Conservation (phyloP, 2,888 invertebrate species). For the Osedax fenrisi region DNA sequence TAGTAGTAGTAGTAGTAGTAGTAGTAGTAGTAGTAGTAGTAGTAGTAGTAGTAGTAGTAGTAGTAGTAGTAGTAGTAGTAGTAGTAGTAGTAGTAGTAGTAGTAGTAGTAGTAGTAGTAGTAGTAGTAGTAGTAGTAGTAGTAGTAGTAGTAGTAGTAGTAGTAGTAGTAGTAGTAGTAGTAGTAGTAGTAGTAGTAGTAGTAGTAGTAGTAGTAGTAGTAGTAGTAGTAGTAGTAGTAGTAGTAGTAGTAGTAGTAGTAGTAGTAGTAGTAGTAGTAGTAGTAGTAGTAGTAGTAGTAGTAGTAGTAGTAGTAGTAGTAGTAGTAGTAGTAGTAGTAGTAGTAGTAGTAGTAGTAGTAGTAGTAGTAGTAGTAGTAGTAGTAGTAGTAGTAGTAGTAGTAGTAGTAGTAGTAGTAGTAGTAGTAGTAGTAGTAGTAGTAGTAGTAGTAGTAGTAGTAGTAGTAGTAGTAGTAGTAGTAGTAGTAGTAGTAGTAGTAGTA, state of each 20-base stretch:
- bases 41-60: constrained; percentile 2
- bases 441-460: neutral
- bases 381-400: neutral
- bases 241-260: too few relatives aligned
- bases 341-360: neutral
- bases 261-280: too few relatives aligned
- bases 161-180: neutral
- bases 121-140: neutral
- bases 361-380: neutral
- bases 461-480: too few relatives aligned
- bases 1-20: neutral
- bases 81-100: neutral
- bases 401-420: neutral
- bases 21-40: neutral
- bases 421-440: neutral
- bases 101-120: neutral
- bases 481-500: too few relatives aligned
- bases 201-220: too few relatives aligned
- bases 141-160: neutral
- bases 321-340: neutral
- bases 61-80: neutral
- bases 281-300: constrained; percentile 8
- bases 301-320: constrained; percentile 5
- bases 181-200: neutral
- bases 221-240: too few relatives aligned